Conservation (phyloP, 2,888 invertebrate species). For the Diarsia brunnea region DNA sequence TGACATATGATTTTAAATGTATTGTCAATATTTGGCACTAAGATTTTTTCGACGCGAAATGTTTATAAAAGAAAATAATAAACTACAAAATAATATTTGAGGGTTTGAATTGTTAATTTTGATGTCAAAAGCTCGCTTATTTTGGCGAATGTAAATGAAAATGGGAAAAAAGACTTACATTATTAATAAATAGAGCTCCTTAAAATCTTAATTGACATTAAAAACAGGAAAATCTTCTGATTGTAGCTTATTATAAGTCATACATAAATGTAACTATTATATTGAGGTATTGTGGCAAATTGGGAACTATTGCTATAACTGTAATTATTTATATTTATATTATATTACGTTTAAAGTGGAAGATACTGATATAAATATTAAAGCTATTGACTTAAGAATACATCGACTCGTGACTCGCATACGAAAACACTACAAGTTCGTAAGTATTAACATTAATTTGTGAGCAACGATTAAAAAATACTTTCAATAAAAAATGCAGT, state of each 20-base stretch:
- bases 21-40: slow-evolving; percentile 69
- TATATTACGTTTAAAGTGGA: slow-evolving; percentile 84
- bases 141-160: slow-evolving; percentile 33
- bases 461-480: slow-evolving; percentile 66
- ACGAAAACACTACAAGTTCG: slow-evolving; percentile 47
- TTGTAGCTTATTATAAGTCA: slow-evolving; percentile 72
- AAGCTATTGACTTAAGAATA: slow-evolving; percentile 88
- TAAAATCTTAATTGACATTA: slow-evolving; percentile 65
- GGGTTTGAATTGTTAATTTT: slow-evolving; percentile 44
- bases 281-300: slow-evolving; percentile 89
- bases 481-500: slow-evolving; percentile 69
- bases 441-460: slow-evolving; percentile 58
- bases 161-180: slow-evolving; percentile 55
- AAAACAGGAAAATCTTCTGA: slow-evolving; percentile 74
- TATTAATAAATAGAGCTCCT: slow-evolving; percentile 62
- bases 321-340: slow-evolving; percentile 77
- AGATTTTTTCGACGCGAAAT: slow-evolving; percentile 59
- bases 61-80: slow-evolving; percentile 43
- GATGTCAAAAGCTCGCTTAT: slow-evolving; percentile 42
- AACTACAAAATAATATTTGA: slow-evolving; percentile 39
- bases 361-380: slow-evolving; percentile 89
- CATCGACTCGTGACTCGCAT: slow-evolving; percentile 75
- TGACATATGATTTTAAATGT: slow-evolving; percentile 62
- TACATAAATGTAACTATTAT: slow-evolving; percentile 82
- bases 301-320: slow-evolving; percentile 87